Base-by-base conservation (phyloP, 2,113 vertebrate species). In the Fulica atra region DNA sequence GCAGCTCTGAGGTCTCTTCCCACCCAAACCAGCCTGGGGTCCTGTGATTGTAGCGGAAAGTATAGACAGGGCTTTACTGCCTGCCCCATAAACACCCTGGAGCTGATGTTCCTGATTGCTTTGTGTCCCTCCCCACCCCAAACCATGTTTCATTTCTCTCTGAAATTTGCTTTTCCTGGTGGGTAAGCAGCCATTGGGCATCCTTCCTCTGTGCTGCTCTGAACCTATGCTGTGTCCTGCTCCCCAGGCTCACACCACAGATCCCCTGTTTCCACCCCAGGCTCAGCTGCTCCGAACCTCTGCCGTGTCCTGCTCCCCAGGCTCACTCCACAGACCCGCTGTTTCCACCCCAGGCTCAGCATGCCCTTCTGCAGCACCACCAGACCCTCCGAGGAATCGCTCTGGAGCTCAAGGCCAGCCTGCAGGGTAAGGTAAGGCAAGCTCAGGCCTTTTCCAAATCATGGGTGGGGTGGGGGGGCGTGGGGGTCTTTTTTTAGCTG, bases 381-480 rank as follows among this genome's bases (percentile, higher is more conserved):
- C 15, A n/a, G 40, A 38, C 86, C 36, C 40, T 87, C 91, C 16
- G 74, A 97, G 89, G 91, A 95, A 72, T 93, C 46, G 10, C 84
- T 96, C 81, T 96, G 97, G 97, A 93, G 86, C 87, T 38, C 4
- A 1, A 93, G 94, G 56, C 92, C 86, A 76, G 94, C 96, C 92
- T 97, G 95, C 97, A 97, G 96, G 96, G 96, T 96, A 97, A 98
- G 97, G 98, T 98, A 93, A 98, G 98, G 86, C 10, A 7, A 83
- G 26, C 18, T 71, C 53, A 57, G 36, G 16, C 42, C 14, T 9
- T 51, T 88, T 9, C 16, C 33, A 64, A 25, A 66, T n/a, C 19
- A 13, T 25, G n/a, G 21, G 29, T 13, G 11, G 44, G 44, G 44
- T 13, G 44, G 44, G 3, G 12, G 29, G 26, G 26, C 12, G 50